phyloP scores from a whole-genome alignment of 2,113 vertebrate genomes.

The Aegotheles bennettii region DNA sequence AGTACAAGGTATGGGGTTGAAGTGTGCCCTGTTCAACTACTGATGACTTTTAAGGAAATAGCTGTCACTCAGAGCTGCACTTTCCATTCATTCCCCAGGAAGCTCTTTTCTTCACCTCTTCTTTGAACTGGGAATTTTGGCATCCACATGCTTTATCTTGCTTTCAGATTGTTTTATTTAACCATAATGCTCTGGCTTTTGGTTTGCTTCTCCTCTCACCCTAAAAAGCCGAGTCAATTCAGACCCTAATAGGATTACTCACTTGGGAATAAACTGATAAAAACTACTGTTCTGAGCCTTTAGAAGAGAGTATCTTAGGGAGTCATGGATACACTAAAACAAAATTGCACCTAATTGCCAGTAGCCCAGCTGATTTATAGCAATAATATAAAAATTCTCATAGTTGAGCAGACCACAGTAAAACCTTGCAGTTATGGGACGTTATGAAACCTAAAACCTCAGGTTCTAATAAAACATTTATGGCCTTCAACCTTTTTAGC shows the following conservation, averaged over 20 bases:
- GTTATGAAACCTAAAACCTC: background rate
- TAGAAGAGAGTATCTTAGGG: background rate
- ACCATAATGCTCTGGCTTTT: background rate
- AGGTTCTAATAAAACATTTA: constrained; percentile 5
- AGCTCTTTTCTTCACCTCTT: background rate
- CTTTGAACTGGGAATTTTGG: background rate
- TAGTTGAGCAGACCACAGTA: constrained; percentile 1
- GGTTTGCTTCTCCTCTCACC: background rate
- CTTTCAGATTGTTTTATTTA: background rate
- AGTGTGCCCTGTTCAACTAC: background rate
- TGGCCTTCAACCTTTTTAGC: background rate
- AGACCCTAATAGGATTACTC: background rate
- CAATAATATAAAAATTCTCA: background rate
- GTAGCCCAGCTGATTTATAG: constrained; percentile 3
- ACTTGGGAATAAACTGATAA: background rate
- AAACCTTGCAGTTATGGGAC: background rate
- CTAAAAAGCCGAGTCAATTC: background rate
- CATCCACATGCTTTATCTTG: background rate
- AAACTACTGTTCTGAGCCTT: background rate
- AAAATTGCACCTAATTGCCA: background rate
- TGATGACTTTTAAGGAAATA: background rate
- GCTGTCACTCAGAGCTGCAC: background rate
- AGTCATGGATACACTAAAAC: background rate
- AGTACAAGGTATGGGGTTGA: background rate
- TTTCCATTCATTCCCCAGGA: background rate